A percentile compares a stretch with the other conserved stretches of the same genome.
Evolutionary conservation across 2,888 invertebrate genomes (phyloP).

Genomic region (Drosophila maculinotata): DNA sequence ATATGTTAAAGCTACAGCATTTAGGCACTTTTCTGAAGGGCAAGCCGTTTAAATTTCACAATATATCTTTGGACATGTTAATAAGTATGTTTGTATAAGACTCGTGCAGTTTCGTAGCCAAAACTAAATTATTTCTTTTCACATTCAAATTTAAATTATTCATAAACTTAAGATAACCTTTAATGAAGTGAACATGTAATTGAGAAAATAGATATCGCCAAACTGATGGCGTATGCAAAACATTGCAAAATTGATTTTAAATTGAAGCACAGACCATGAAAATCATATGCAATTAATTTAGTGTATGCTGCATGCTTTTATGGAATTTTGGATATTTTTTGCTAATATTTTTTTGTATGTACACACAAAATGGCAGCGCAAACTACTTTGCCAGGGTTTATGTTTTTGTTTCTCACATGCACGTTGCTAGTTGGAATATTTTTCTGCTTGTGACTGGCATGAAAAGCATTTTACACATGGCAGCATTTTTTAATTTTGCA

Average conservation of each 20-base stretch:
- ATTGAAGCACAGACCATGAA: not conserved
- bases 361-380: slow-evolving; percentile 21
- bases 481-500: slow-evolving; percentile 81
- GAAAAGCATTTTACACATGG: slow-evolving; percentile 82
- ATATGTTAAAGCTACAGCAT: not conserved
- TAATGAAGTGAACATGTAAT: no score
- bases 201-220: no score
- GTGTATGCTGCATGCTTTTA: slow-evolving; percentile 4
- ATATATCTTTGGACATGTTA: no score
- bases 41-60: no score
- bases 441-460: slow-evolving; percentile 59
- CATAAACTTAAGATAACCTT: no score
- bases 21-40: not conserved
- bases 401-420: slow-evolving; percentile 27
- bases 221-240: not conserved
- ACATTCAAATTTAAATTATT: no score
- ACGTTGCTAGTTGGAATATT: slow-evolving; percentile 16
- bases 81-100: no score
- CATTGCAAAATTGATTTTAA: not conserved
- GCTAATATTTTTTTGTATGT: slow-evolving; percentile 19
- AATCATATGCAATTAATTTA: slow-evolving; percentile 5
- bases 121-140: no score
- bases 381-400: slow-evolving; percentile 37
- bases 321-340: slow-evolving; percentile 13
- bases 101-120: no score